Base-by-base conservation (phyloP, 2,888 invertebrate genomes). In the Willowsia nigromaculata region DNA sequence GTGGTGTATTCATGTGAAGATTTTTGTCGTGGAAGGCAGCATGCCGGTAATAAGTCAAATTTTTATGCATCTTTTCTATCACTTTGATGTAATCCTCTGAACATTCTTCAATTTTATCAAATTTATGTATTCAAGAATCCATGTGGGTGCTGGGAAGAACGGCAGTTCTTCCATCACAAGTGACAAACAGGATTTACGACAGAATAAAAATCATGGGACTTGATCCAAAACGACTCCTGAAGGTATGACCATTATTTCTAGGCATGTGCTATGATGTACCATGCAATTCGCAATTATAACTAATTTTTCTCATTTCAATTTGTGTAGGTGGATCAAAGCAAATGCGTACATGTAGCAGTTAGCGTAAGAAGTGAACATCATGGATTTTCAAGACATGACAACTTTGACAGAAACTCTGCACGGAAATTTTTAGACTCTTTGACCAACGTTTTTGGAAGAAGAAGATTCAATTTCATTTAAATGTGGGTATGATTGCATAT, bases 1-100 rank as follows among this genome's bases (percentile, higher is more conserved):
- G 92, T 93, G n/a, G 92, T 93, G 0, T 93, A 92, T 65, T 93
- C 93, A 1, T 93, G 93, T 88, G 92, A 93, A 78, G 93, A 93
- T 40, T 92, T 92, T 71, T 93, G 93, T 65, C 85, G 93, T 15
- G 93, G 92, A 27, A 84, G 92, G 53, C 92, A 93, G 33, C 93
- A 93, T 88, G 90, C 93, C 15, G 89, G 93, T 93, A 90, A 89
- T 53, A 59, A 53, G 0, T 27, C 37, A 71, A 78, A 65, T 4
- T 43, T 30, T 30, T 30, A 59, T 59, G 5, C n/a, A 53, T 18
- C 2, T 5, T 53, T 53, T 53, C 18, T 50, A 18, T 18, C 4
- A 53, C 2, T 11, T 50, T 50, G 15, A 3, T 50, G 15, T 50
- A 50, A 50, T 50, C 13, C 2, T 50, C 11, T 50, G 13, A n/a